Base-by-base conservation (phyloP, 2,888 invertebrate species). In the Cyrtodaria siliqua region DNA sequence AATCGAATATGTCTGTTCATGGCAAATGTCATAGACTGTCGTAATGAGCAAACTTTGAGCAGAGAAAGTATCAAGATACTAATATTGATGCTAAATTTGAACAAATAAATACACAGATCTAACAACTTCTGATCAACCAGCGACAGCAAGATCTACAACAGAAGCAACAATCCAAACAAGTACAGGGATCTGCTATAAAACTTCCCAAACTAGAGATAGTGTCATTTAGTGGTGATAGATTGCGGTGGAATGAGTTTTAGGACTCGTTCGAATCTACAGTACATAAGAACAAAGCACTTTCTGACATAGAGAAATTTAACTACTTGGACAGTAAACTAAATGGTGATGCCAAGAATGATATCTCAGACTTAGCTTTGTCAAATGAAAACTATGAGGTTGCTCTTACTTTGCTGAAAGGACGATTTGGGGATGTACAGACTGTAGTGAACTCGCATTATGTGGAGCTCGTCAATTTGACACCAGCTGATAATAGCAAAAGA, bases 311-410 rank as follows among this genome's bases (percentile, higher is more conserved):
- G 9, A 64, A 55, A 47, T 55, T 64, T n/a, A 56, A 42, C 20
- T 64, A 56, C 23, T 47, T 74, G 23, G 49, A 12, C 18, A 63
- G 74, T 33, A 74, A 68, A 59, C 14, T 74, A 18, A 29, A 23
- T 8, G 74, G 63, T 23, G 63, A 63, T 38, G 74, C 68, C 16
- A 52, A 38, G 40, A 20, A 29, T 33, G 49, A 44, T 12, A 62
- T 74, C 14, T 40, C 74, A 26, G 74, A 63, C 12, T 38, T 74
- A 57, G 24, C 52, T 14, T n/a, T 74, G 24, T 62, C 67, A 38
- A 74, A 74, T 27, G 73, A 56, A 24, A 74, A 68, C 33, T 68
- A 74, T 47, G 14, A 53, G 6, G 52, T 67, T 3, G 73, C 73
- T 9, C 20, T 67, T 26, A 14, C 38, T 12, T 38, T 50, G 6